Conservation (phyloP, 1,140 invertebrate species). For the Melipona quadrifasciata region DNA sequence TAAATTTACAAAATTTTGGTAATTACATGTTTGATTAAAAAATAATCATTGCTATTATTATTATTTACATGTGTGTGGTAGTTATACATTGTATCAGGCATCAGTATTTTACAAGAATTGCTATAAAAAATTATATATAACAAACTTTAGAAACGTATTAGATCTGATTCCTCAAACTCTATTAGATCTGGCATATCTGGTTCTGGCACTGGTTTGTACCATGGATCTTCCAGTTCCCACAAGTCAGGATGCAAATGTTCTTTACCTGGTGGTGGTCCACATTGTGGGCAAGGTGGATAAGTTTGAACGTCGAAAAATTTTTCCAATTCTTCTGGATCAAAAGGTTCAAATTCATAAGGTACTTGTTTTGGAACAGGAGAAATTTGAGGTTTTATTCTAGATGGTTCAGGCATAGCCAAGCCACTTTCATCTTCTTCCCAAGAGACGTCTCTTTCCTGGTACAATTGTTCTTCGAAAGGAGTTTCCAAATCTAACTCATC, state of each 20-base stretch:
- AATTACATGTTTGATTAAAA: neutral
- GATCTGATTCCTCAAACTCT: neutral
- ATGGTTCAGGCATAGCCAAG: conserved; percentile 2
- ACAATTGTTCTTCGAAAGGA: conserved; percentile 56
- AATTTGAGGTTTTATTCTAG: conserved; percentile 51
- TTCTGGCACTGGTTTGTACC: conserved; percentile 21
- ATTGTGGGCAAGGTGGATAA: conserved; percentile 45
- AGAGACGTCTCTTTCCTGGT: conserved; percentile 56
- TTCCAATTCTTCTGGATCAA: conserved; percentile 61
- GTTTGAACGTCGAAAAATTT: conserved; percentile 65
- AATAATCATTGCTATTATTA: conserved; percentile 1
- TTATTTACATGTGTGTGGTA: conserved; percentile 21
- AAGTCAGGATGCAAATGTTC: conserved; percentile 57
- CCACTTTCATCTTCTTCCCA: conserved; percentile 57
- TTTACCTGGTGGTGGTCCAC: conserved; percentile 42
- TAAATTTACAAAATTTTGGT: conserved; percentile 18
- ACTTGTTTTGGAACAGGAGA: neutral
- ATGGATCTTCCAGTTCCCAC: conserved; percentile 65
- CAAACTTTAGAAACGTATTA: neutral
- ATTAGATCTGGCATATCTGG: conserved; percentile 53
- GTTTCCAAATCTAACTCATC: conserved; percentile 46
- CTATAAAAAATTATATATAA: neutral
- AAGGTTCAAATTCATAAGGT: conserved; percentile 16
- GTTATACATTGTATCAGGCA: conserved; percentile 7
- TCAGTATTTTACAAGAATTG: conserved; percentile 20